Evolutionary conservation across 2,888 invertebrate genomes (phyloP).

Genomic region (Plagodis dolabraria): DNA sequence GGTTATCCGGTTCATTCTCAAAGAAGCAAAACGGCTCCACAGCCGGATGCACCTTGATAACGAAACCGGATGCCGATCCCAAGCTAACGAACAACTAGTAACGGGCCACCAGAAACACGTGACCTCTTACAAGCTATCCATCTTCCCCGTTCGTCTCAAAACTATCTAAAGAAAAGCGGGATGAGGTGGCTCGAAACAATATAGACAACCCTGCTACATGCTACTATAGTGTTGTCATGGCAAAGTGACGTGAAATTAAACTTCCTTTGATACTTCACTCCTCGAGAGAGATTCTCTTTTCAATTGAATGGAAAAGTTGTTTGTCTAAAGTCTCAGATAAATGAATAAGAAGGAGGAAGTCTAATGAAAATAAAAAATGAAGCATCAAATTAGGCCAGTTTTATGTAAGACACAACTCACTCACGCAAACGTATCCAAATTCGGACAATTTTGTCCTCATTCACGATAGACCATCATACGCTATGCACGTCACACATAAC

Average conservation of each 20-base stretch:
- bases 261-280: constrained; percentile 63
- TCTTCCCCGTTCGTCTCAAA: constrained; percentile 25
- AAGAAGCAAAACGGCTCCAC: constrained; percentile 56
- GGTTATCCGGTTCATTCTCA: too few species aligned
- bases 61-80: constrained; percentile 62
- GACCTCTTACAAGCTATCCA: constrained; percentile 44
- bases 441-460: too few species aligned
- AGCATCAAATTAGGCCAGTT: too few species aligned
- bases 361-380: too few species aligned
- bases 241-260: constrained; percentile 63
- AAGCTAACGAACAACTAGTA: constrained; percentile 72
- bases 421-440: too few species aligned
- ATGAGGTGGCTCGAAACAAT: constrained; percentile 39
- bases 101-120: constrained; percentile 47
- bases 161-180: constrained; percentile 29
- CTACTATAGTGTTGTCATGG: constrained; percentile 58
- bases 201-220: constrained; percentile 51
- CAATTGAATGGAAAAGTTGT: constrained; percentile 50
- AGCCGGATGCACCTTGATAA: constrained; percentile 56
- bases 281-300: constrained; percentile 46
- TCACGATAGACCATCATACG: too few species aligned
- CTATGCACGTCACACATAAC: too few species aligned
- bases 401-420: too few species aligned
- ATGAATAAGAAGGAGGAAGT: too few species aligned
- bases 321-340: constrained; percentile 38